Evolutionary conservation across 1,140 invertebrate genomes (phyloP).

Genomic region (Rhagoletis pomonella): DNA sequence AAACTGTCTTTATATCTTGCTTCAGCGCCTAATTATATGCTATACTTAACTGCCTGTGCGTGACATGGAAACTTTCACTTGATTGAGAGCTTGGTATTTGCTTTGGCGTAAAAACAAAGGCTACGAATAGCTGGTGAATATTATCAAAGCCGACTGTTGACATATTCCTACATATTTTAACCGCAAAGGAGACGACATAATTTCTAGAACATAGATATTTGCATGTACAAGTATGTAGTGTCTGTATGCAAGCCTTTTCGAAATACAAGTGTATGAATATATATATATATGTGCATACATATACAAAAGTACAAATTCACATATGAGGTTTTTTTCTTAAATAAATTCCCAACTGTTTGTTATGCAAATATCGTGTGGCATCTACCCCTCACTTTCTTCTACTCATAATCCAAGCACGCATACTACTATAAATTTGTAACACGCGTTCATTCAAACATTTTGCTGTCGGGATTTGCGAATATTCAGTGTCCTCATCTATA

Average conservation of each 20-base stretch:
- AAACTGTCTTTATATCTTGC: not conserved
- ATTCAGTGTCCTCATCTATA: not conserved
- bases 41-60: conserved; percentile 35
- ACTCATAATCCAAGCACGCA: not conserved
- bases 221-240: not conserved
- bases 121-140: conserved; percentile 32
- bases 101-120: conserved; percentile 10
- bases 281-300: not conserved
- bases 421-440: not conserved
- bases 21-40: conserved; percentile 40
- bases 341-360: not conserved
- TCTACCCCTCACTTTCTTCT: conserved; percentile 27
- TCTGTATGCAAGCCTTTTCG: no score
- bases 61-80: conserved; percentile 37
- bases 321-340: not conserved
- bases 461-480: not conserved
- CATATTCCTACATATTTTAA: conserved; percentile 20
- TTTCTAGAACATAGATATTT: not conserved
- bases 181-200: not conserved
- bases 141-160: conserved; percentile 31
- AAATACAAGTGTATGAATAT: not conserved
- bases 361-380: conserved; percentile 31
- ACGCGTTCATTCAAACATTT: not conserved
- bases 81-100: conserved; percentile 14
- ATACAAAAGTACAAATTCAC: not conserved